Evolutionary conservation across 2,113 vertebrate species (phyloP), one percentile per base, ranked within the genome.

Genomic region (Melanostigma gelatinosum): DNA sequence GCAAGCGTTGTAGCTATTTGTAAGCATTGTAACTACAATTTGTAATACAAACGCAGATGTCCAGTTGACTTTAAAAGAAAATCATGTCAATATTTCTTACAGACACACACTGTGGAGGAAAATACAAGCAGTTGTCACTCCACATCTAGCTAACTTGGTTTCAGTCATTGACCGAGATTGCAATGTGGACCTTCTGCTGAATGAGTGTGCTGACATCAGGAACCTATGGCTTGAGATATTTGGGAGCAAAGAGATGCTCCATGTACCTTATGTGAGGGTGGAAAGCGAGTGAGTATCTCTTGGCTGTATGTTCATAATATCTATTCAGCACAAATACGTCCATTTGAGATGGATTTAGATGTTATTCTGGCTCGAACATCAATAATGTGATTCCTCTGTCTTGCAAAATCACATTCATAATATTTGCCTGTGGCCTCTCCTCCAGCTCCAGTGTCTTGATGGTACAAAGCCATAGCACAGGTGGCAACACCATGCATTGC

Each of bases 31-130:
- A 57, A 16, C 4, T 40, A 18, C 60, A 6, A 48, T 24, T n/a
- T 64, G 58, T 57, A 9, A 36, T 42, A 50, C 3, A 52, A 27
- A 54, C 40, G 46, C 0, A 84, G 20, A 24, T 64, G 0, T 58
- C 1, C 18, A 13, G 2, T 36, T 1, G 8, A 18, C 66, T 67
- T 80, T 58, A 67, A 13, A 67, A 13, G 36, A 20, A 40, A 40
- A 1, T 46, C 11, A 4, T 3, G 12, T 64, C 10, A 52, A 36
- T 77, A 42, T 77, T 80, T 77, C 46, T 57, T 18, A 9, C 13
- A 87, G 85, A 20, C 77, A 87, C 68, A 87, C 85, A 16, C 58
- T 87, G 1, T 87, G 85, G 85, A 77, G 57, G 50, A 87, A 84
- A 77, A 65, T 87, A 7, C 81, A 87, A 77, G 34, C 73, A 8